These are phyloP conservation scores for Pelecanus crispus DNA, from an alignment of 2,113 vertebrate species.

Conservation along the genomic window DNA sequence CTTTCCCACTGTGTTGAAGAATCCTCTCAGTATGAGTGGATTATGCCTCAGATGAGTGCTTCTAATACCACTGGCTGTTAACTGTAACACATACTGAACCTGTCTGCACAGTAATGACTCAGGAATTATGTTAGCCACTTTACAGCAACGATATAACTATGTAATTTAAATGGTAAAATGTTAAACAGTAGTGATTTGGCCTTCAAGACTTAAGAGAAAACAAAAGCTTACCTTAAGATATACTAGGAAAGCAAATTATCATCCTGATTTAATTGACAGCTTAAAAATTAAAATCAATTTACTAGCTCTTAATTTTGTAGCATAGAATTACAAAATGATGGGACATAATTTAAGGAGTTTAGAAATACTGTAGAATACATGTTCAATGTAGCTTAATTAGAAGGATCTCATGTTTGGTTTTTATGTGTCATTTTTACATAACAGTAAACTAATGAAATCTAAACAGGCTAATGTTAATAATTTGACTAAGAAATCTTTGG, in stretches of 20 bases:
- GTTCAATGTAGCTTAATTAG: not conserved
- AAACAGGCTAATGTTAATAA: not conserved
- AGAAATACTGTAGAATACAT: not conserved
- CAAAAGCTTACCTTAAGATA: not conserved
- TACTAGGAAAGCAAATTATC: not conserved
- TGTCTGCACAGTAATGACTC: not conserved
- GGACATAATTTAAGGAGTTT: not conserved
- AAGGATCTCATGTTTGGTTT: not conserved
- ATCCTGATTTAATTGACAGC: not conserved
- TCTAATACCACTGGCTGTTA: not conserved
- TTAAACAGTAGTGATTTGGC: not conserved
- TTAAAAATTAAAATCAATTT: not conserved
- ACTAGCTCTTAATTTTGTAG: not conserved
- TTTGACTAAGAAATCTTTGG: not conserved
- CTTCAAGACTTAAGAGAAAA: not conserved
- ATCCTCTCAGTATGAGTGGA: not conserved
- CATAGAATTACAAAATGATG: not conserved
- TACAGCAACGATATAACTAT: not conserved
- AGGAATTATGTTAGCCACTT: not conserved
- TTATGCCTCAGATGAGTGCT: not conserved
- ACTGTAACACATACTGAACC: not conserved
- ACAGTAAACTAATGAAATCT: not conserved
- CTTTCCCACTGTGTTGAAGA: not conserved
- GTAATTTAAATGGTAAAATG: not conserved
- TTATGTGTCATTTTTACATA: not conserved